Percentiles rank a stretch among this genome's conserved stretches.
Evolutionary conservation across 2,888 invertebrate species (phyloP).

Genomic region (Drosophila percnosoma): DNA sequence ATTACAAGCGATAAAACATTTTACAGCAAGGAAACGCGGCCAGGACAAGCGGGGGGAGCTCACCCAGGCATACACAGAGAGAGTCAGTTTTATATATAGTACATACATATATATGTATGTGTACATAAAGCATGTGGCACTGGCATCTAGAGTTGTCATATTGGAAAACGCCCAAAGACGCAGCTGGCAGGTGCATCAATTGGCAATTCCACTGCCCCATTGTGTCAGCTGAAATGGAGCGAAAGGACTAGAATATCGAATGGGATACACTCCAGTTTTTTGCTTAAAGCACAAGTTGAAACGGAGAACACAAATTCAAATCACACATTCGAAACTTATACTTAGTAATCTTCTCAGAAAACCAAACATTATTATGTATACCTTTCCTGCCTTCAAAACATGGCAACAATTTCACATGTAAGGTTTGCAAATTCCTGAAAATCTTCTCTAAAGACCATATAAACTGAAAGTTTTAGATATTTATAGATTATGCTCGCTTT

Average conservation of each 20-base stretch:
- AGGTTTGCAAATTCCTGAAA: neutral
- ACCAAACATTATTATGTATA: neutral
- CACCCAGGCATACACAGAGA: slow-evolving; percentile 8
- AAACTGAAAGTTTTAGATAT: neutral
- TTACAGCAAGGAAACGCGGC: slow-evolving; percentile 40
- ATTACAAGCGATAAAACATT: slow-evolving; percentile 83
- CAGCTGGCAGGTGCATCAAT: slow-evolving; percentile 11
- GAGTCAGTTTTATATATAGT: slow-evolving; percentile 1
- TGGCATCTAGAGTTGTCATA: slow-evolving; percentile 18
- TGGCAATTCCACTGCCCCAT: neutral
- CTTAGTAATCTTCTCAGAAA: neutral
- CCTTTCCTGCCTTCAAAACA: neutral
- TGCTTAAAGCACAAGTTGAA: neutral
- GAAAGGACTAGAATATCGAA: neutral
- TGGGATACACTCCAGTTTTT: neutral
- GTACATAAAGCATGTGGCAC: neutral
- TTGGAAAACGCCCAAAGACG: slow-evolving; percentile 20
- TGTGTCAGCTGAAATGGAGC: slow-evolving; percentile 22
- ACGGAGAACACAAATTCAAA: neutral
- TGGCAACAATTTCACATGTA: neutral
- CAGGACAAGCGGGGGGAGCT: slow-evolving; percentile 14
- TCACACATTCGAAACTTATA: neutral
- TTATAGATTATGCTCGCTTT: neutral
- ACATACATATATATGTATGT: neutral
- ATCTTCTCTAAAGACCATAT: neutral